phyloP scores from a whole-genome alignment of 1,140 invertebrate species.

The Tribolium castaneum region DNA sequence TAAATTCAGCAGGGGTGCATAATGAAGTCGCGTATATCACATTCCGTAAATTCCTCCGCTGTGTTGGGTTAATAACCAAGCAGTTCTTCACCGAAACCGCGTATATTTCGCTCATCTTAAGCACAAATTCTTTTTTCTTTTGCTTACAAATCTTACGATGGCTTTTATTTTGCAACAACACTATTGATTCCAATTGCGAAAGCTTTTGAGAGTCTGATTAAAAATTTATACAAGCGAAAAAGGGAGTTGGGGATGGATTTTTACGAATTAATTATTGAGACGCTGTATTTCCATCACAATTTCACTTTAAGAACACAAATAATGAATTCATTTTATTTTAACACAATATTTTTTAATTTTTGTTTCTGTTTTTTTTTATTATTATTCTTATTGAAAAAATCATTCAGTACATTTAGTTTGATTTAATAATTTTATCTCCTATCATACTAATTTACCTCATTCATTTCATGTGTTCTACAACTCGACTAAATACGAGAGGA shows the following conservation, averaged over 20 bases:
- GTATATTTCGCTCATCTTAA: neutral
- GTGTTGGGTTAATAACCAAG: slow-evolving; percentile 29
- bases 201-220: slow-evolving; percentile 25
- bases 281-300: neutral
- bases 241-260: neutral
- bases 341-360: too few relatives aligned
- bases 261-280: slow-evolving; percentile 16
- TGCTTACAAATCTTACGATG: too few relatives aligned
- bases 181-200: slow-evolving; percentile 7
- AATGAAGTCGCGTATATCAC: slow-evolving; percentile 39
- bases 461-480: too few relatives aligned
- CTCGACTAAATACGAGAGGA: too few relatives aligned
- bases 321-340: too few relatives aligned
- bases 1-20: neutral
- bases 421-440: too few relatives aligned
- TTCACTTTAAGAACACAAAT: neutral
- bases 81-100: slow-evolving; percentile 11
- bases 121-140: neutral
- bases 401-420: too few relatives aligned
- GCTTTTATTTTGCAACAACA: neutral
- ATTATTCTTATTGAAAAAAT: too few relatives aligned
- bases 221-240: slow-evolving; percentile 12
- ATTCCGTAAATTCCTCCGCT: slow-evolving; percentile 30
- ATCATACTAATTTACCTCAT: too few relatives aligned
- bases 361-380: too few relatives aligned